Base-by-base conservation (phyloP, 2,888 invertebrate species). In the Dione juno region DNA sequence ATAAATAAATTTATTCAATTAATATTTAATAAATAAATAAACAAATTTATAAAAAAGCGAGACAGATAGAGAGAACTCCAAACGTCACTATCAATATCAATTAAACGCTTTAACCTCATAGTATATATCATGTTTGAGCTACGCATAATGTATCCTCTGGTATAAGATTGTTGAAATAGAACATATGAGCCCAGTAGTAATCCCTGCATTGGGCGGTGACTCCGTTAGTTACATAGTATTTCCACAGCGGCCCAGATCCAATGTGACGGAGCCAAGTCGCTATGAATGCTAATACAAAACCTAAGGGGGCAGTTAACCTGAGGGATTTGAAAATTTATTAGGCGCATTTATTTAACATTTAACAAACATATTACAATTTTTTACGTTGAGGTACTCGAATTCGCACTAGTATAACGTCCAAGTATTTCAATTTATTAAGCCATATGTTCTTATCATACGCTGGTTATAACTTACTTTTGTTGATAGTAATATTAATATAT, bases 161-260 rank as follows among this genome's bases (percentile, higher is more conserved):
- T 8, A 63, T 0, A 11, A 45, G 13, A 21, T 63, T 63, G 10
- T 63, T 63, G 6, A 58, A 0, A 19, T 16, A 58, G 19, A 58
- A 58, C 0, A 41, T 10, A 19, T 58, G 58, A 0, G 58, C 40
- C 58, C 58, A 58, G 40, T 58, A 58, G 7, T 58, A 58, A n/a
- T 37, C 40, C 11, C 58, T 19, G 40, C 58, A 58, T 16, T 58
- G 58, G 3, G n/a, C 11, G 0, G 48, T 48, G 2, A 37, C 63
- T 1, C 63, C 48, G 48, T 63, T 48, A 1, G 48, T 37, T 13
- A 63, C 3, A n/a, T 28, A 48, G 16, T 16, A 37, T 7, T 48
- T 63, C 63, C 63, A 63, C 9, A 63, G 63, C 48, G 63, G 63
- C 0, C 63, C 63, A 1, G 63, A 63, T 3, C 63, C 63, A 0